These are phyloP conservation scores for Sinonovacula constricta DNA, from an alignment of 1,140 invertebrate genomes.

Conservation along the genomic window DNA sequence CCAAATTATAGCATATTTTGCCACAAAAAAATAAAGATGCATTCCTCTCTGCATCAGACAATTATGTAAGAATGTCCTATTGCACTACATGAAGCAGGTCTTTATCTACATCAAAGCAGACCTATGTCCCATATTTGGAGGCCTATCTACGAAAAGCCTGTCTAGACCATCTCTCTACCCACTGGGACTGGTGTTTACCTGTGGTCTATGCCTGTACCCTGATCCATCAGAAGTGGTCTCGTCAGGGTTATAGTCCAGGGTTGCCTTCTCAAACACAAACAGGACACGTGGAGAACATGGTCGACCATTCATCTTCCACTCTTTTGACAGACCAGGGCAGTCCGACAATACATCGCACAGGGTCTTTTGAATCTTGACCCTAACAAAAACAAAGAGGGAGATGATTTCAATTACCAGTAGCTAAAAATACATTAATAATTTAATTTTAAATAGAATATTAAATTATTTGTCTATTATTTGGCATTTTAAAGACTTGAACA, in stretches of 20 bases:
- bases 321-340: conserved; percentile 82
- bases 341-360: conserved; percentile 81
- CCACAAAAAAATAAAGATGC: no score
- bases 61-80: no score
- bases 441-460: not conserved
- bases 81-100: no score
- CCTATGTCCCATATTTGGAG: no score
- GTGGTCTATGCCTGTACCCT: conserved; percentile 50
- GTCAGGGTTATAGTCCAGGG: conserved; percentile 58
- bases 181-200: conserved; percentile 54
- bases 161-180: not conserved
- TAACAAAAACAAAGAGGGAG: conserved; percentile 59
- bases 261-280: conserved; percentile 88
- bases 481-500: not conserved
- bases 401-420: not conserved
- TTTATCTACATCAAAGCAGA: not conserved
- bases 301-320: conserved; percentile 86
- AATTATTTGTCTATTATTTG: not conserved
- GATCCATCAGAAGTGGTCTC: conserved; percentile 54
- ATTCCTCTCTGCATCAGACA: no score
- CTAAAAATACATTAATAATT: not conserved
- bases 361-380: conserved; percentile 81
- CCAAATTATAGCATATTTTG: no score
- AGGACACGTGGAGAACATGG: conserved; percentile 90
- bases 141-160: no score